Evolutionary conservation across 2,113 vertebrate genomes (phyloP).

Genomic region (Pyrgilauda ruficollis): DNA sequence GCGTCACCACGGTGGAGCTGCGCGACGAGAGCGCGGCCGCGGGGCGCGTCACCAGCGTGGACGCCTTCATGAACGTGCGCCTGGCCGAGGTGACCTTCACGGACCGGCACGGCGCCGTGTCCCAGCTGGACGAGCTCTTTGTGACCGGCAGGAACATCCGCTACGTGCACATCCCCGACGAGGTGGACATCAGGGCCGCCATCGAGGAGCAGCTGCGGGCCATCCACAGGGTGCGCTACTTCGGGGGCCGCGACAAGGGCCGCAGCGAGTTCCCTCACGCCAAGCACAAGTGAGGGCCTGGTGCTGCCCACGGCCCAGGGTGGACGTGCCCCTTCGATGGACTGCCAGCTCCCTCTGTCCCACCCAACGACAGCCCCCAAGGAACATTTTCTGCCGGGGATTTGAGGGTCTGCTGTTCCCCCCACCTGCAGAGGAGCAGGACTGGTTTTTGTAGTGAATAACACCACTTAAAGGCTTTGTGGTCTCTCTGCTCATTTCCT

Average conservation of each 20-base stretch:
- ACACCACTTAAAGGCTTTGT: not conserved
- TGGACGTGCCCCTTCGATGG: not conserved
- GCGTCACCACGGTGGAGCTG: slow-evolving; percentile 89
- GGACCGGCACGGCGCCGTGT: slow-evolving; percentile 75
- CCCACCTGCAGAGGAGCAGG: rapidly evolving
- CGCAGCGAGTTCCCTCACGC: slow-evolving; percentile 80
- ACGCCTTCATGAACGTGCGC: slow-evolving; percentile 95
- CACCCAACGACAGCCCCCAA: rapidly evolving
- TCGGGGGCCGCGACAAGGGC: slow-evolving; percentile 75
- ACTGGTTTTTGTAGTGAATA: not conserved
- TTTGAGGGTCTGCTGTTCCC: not conserved
- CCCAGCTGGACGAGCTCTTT: slow-evolving; percentile 84
- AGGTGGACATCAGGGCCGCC: slow-evolving; percentile 85
- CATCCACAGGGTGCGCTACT: slow-evolving; percentile 86
- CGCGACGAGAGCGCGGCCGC: slow-evolving; percentile 86
- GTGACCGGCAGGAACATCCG: slow-evolving; percentile 89
- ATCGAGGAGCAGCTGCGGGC: slow-evolving; percentile 84
- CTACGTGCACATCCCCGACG: slow-evolving; percentile 92
- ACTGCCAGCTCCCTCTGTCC: not conserved
- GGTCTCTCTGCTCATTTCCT: not conserved
- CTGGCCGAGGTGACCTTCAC: slow-evolving; percentile 83
- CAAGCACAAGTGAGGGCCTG: slow-evolving; percentile 25
- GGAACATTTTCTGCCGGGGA: not conserved
- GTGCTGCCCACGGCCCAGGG: not conserved
- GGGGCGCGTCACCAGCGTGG: slow-evolving; percentile 86